These are phyloP conservation scores for Platysteira castanea DNA, from an alignment of 2,113 vertebrate genomes.

Conservation along the genomic window DNA sequence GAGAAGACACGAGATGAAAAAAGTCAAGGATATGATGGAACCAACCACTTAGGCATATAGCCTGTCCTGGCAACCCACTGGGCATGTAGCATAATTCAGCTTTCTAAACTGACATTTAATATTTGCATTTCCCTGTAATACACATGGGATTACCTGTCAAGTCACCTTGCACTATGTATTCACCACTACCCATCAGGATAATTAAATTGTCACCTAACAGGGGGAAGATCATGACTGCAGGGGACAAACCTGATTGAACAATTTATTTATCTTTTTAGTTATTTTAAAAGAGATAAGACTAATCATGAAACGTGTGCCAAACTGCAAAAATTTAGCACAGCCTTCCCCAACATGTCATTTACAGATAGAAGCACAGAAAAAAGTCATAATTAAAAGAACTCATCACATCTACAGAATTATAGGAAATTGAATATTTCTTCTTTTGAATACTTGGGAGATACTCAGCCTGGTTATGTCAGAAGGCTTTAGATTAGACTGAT, in stretches of 20 bases:
- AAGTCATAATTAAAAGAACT: background rate
- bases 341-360: background rate
- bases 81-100: background rate
- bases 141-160: background rate
- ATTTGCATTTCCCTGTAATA: background rate
- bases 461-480: background rate
- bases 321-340: background rate
- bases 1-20: background rate
- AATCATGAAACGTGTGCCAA: background rate
- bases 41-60: background rate
- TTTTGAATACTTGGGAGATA: background rate
- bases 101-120: background rate
- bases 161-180: background rate
- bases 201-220: constrained; percentile 21
- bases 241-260: background rate
- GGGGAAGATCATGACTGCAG: background rate
- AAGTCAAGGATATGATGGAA: background rate
- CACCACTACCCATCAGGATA: background rate
- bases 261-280: background rate
- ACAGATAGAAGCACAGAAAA: background rate
- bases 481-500: constrained; percentile 17
- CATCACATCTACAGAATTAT: background rate
- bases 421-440: background rate
- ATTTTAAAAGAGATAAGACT: background rate
- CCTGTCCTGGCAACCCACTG: background rate